Evolutionary conservation across 2,113 vertebrate species (phyloP), one percentile per base, ranked within the genome.

Genomic region (Gobio gobio): DNA sequence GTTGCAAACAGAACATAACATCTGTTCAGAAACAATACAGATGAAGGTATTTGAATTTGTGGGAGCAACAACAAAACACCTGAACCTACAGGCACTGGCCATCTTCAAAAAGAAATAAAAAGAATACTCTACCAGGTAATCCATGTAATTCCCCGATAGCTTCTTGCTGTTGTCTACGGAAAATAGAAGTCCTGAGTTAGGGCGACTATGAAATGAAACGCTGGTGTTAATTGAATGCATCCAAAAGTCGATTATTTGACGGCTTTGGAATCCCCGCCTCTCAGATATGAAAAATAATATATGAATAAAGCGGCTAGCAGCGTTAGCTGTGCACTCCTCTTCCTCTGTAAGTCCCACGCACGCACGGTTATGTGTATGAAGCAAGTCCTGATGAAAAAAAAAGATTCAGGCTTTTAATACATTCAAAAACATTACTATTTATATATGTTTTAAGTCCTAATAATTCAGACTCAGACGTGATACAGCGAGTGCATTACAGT

Each of bases 81-180:
- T 68, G 80, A 82, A 14, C 18, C 10, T 8, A 51, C 54, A 77
- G 14, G 49, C 58, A 64, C 59, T 26, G 58, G 9, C 8, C 59
- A 66, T 82, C 70, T 87, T 74, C 24, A 74, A 20, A 26, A 66
- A 58, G 64, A 36, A 29, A 33, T 10, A 72, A 66, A 51, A 51
- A 61, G 0, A 78, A 70, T 56, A 85, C 59, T 83, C 56, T 87
- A 90, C 89, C 89, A 90, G 89, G 83, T 89, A 90, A 87, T 90
- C 89, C 89, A 90, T 90, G 86, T 72, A 86, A 82, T 45, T 85
- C 63, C 88, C 73, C 51, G 64, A 43, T 49, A 66, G 51, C 81
- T 79, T 83, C 81, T 58, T 22, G 68, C 64, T 79, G 74, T 59
- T 24, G 47, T 86, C 88, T 51, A 59, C 86, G n/a, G 78, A 63